Base-by-base conservation (phyloP, 1,140 invertebrate genomes). In the Drosophila pseudoobscura region DNA sequence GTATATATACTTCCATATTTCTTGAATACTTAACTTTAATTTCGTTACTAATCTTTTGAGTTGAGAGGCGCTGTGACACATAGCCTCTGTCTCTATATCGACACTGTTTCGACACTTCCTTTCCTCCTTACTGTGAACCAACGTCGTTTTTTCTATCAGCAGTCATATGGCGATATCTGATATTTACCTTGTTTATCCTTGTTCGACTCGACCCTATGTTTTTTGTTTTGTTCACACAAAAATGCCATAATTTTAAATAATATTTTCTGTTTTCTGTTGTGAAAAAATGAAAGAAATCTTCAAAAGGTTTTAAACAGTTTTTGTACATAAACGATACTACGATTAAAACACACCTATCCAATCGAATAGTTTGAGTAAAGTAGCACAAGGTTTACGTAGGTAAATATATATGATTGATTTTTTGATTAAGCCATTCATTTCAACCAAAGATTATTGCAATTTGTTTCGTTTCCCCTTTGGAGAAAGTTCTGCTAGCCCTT, bases 211-310 rank as follows among this genome's bases (percentile, higher is more conserved):
- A 61, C 15, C 56, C 24, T 54, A 43, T 61, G 58, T 63, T 58
- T 29, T 15, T 55, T 80, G 58, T 83, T 85, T 80, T 72, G 65
- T 82, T 63, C 77, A 88, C 82, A 87, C 82, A 87, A 87, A 87
- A 87, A 87, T 87, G 82, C 82, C 82, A 87, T 87, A 31, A 77
- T 63, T 68, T 39, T 77, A 51, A 26, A 57, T 55, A 56, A 65
- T 52, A 26, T 51, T 17, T 44, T 41, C 24, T 57, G 20, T 50
- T 58, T 54, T 49, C 70, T 72, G 55, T 43, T 31, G 11, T 13
- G 11, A 39, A 13, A n/a, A 47, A 68, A 52, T 59, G 35, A 68
- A 56, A 61, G 56, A 63, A 76, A 59, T 69, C 59, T 62, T 69
- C 57, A 74, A 76, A 76, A 77, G 51, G 66, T 80, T 76, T 74